A percentile compares a stretch with the other conserved stretches of the same genome.
Conservation (phyloP, 1,140 invertebrate species). For the Zaprionus taronus region DNA sequence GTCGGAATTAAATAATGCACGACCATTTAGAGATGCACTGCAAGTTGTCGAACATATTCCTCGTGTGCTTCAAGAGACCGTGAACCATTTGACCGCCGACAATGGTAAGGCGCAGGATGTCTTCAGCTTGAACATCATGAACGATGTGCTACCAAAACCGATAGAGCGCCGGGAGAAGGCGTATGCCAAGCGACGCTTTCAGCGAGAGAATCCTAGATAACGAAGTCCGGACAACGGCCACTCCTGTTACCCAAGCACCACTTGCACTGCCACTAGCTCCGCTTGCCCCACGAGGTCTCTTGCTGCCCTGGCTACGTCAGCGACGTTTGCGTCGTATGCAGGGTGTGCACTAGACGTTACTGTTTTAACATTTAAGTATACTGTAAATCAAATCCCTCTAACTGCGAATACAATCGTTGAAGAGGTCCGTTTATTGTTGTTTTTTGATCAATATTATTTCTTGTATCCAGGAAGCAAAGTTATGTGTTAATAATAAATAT, state of each 20-base stretch:
- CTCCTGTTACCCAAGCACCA: slow-evolving; percentile 43
- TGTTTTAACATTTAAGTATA: slow-evolving; percentile 54
- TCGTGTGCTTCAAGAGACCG: slow-evolving; percentile 67
- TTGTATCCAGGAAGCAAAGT: neutral
- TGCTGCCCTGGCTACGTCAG: slow-evolving; percentile 66
- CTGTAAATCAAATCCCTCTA: slow-evolving; percentile 3
- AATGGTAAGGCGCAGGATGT: slow-evolving; percentile 46
- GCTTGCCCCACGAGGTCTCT: slow-evolving; percentile 26
- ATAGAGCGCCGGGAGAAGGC: slow-evolving; percentile 24
- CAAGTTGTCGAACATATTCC: slow-evolving; percentile 71
- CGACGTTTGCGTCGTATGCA: slow-evolving; percentile 49
- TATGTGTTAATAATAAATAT: too few relatives aligned
- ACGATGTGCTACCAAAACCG: slow-evolving; percentile 46
- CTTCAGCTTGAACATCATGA: slow-evolving; percentile 69
- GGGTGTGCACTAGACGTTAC: neutral
- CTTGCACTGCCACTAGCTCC: slow-evolving; percentile 16
- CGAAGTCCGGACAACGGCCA: slow-evolving; percentile 8
- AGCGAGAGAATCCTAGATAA: slow-evolving; percentile 5
- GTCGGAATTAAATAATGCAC: slow-evolving; percentile 47
- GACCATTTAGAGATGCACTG: slow-evolving; percentile 57
- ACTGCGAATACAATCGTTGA: neutral
- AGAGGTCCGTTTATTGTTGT: neutral
- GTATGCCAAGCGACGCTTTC: slow-evolving; percentile 21
- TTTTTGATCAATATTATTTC: neutral
- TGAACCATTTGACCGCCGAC: slow-evolving; percentile 59